A percentile compares a stretch with the other conserved stretches of the same genome.
phyloP scores from a whole-genome alignment of 2,113 vertebrate genomes.

The Equus przewalskii region DNA sequence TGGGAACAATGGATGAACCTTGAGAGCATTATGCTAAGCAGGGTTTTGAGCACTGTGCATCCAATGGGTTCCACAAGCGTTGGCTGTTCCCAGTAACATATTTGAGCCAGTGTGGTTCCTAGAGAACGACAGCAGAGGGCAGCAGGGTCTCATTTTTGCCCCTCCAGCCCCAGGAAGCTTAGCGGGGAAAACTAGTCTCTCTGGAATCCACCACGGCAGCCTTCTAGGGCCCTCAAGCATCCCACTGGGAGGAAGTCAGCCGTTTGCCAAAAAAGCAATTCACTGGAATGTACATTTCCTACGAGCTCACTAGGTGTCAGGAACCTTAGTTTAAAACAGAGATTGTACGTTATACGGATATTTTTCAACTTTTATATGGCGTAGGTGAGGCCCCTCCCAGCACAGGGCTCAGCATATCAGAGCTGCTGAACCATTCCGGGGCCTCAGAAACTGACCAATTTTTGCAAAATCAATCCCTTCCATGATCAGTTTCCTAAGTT shows the following conservation, averaged over 20 bases:
- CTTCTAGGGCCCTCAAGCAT: neutral
- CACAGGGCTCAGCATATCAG: neutral
- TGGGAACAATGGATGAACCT: neutral
- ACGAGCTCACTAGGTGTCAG: neutral
- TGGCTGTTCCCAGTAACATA: rapidly evolving
- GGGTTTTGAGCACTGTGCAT: rapidly evolving
- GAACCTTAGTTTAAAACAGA: neutral
- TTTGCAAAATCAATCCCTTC: neutral
- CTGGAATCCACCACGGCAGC: neutral
- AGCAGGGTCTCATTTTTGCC: constrained; percentile 42
- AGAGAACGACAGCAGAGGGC: constrained; percentile 24
- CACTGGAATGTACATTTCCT: neutral
- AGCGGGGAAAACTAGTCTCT: rapidly evolving
- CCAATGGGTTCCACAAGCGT: rapidly evolving
- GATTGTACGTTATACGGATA: neutral
- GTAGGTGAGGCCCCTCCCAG: neutral
- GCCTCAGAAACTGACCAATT: neutral
- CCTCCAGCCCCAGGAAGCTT: rapidly evolving
- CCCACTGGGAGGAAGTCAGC: neutral
- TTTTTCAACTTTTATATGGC: neutral
- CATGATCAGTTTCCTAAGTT: neutral
- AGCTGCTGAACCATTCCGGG: neutral
- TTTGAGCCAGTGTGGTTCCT: neutral
- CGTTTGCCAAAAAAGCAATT: neutral
- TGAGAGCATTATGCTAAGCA: neutral